phyloP scores from a whole-genome alignment of 2,113 vertebrate species.

The Tringa solitaria region DNA sequence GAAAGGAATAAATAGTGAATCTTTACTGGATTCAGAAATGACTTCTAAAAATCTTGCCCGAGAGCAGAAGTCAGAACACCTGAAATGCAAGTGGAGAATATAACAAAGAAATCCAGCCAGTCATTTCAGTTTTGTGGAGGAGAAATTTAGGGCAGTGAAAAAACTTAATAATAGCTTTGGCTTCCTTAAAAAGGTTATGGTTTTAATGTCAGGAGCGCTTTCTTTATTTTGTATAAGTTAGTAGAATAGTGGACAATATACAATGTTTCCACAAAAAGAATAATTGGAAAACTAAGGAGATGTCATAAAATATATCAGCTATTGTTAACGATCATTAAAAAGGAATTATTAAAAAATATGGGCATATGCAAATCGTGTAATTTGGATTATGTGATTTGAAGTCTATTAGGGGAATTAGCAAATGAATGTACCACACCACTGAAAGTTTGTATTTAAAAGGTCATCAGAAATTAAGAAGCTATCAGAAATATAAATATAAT shows the following conservation, averaged over 20 bases:
- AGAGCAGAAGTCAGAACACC: not conserved
- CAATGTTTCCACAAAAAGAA: not conserved
- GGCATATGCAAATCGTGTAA: not conserved
- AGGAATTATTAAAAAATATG: not conserved
- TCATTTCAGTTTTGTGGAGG: not conserved
- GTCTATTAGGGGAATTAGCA: not conserved
- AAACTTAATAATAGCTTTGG: not conserved
- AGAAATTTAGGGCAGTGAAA: not conserved
- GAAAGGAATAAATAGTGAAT: not conserved
- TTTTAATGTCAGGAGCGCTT: not conserved
- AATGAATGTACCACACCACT: not conserved
- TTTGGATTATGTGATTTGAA: slow-evolving; percentile 2
- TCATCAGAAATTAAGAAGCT: not conserved
- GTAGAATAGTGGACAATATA: not conserved
- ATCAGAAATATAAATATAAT: not conserved
- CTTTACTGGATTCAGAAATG: not conserved
- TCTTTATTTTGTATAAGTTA: not conserved
- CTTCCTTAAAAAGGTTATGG: not conserved
- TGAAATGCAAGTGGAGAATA: not conserved
- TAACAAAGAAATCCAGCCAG: not conserved
- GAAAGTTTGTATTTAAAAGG: not conserved
- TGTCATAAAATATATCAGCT: not conserved
- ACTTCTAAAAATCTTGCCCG: not conserved
- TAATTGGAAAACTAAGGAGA: not conserved
- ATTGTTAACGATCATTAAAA: not conserved